Conservation (phyloP, 2,797 vertebrate species). For the Lutra lutra region DNA sequence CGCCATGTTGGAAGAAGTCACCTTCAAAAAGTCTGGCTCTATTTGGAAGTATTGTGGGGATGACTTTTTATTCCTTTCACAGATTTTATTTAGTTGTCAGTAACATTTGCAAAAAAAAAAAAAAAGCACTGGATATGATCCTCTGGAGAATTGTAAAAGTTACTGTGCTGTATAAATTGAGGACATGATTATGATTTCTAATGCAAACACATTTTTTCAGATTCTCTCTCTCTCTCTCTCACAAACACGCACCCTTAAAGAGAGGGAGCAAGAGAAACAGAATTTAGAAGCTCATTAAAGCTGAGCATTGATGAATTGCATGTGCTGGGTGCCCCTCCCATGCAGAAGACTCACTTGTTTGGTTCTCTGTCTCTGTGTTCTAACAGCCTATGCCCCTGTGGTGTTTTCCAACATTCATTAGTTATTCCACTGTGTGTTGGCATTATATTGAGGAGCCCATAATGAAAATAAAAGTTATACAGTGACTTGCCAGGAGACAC, state of each 20-base stretch:
- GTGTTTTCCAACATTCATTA: slow-evolving; percentile 43
- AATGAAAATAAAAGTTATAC: not conserved
- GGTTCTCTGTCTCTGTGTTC: slow-evolving; percentile 30
- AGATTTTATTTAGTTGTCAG: slow-evolving; percentile 60
- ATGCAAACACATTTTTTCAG: not conserved
- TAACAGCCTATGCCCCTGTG: not conserved
- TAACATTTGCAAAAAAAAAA: slow-evolving; percentile 25
- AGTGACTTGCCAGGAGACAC: slow-evolving; percentile 1
- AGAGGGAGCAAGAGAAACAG: slow-evolving; percentile 7
- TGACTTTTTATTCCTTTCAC: slow-evolving; percentile 41
- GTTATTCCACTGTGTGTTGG: not conserved
- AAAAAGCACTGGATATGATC: not conserved
- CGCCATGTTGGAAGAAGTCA: not conserved
- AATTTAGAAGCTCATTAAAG: slow-evolving; percentile 59
- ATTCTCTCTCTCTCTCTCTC: not conserved
- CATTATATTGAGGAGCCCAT: slow-evolving; percentile 12
- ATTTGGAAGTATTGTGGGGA: not conserved
- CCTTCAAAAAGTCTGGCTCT: slow-evolving; percentile 33
- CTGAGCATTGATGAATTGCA: not conserved
- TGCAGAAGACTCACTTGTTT: not conserved
- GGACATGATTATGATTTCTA: slow-evolving; percentile 29
- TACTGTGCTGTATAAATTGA: slow-evolving; percentile 2
- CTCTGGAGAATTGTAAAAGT: slow-evolving; percentile 25
- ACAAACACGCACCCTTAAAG: not conserved
- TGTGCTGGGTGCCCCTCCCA: not conserved